Evolutionary conservation across 2,888 invertebrate species (phyloP), one percentile per base, ranked within the genome.

Genomic region (Muscina levida): DNA sequence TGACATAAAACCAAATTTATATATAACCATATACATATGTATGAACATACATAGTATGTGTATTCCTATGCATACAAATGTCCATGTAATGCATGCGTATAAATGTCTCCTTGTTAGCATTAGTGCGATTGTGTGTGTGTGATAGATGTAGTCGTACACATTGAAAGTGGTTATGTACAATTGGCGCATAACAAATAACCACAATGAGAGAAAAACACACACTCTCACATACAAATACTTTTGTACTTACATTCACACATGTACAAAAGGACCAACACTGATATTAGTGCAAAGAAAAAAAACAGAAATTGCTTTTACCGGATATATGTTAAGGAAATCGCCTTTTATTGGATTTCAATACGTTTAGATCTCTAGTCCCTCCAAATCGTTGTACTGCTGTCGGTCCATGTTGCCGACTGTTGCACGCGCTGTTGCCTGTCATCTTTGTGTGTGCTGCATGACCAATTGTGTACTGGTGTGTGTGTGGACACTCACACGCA

Each of bases 311-410:
- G 24, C 39, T 79, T 65, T 70, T 39, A 17, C 77, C 81, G 81
- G 81, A 81, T 74, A 81, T 74, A 74, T 62, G 77, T 74, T 67
- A 74, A 77, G 81, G 81, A 81, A 77, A 81, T 77, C 62, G 67
- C 24, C 81, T 81, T 81, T 81, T 81, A 77, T 77, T 81, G 70
- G 74, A 81, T 81, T 81, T 67, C 74, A 77, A 81, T 81, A 74
- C 46, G 8, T 31, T 31, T 3, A 3, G 31, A 3, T 31, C 31
- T 31, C 31, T 8, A 31, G n/a, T 31, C 31, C 8, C 8, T 3
- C 31, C 4, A 31, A 31, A 15, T 57, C 8, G 3, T 6, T 57
- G 31, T 57, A 51, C 51, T 17, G 10, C 51, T 17, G 51, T 19
- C 22, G 3, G 51, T 46, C 51, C 22, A n/a, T n/a, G 56, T 56